Evolutionary conservation across 2,888 invertebrate genomes (phyloP).

Genomic region (Troides helena): DNA sequence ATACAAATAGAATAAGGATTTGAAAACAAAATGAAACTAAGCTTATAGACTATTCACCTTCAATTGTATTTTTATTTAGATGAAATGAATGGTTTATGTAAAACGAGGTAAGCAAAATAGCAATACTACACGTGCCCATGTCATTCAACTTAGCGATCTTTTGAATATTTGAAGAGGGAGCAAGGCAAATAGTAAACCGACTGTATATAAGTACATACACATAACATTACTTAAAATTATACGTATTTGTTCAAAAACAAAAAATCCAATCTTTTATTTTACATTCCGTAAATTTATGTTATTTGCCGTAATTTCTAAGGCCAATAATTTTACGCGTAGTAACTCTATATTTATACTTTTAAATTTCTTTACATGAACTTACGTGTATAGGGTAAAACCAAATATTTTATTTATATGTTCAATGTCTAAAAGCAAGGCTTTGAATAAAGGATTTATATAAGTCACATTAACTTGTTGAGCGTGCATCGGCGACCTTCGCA

Average conservation of each 20-base stretch:
- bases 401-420: background rate
- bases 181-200: slow-evolving; percentile 31
- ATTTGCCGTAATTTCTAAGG: background rate
- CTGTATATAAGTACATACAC: slow-evolving; percentile 13
- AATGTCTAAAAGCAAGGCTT: background rate
- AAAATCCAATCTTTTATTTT: too few species aligned
- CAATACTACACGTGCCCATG: slow-evolving; percentile 42
- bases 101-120: slow-evolving; percentile 37
- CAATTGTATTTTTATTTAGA: slow-evolving; percentile 49
- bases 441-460: background rate
- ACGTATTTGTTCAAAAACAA: too few species aligned
- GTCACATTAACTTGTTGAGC: slow-evolving; percentile 5
- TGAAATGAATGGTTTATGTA: slow-evolving; percentile 42
- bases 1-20: slow-evolving; percentile 30
- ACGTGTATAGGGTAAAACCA: background rate
- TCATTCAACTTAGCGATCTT: slow-evolving; percentile 40
- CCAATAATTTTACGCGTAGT: background rate
- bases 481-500: slow-evolving; percentile 8
- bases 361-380: background rate
- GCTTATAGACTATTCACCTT: slow-evolving; percentile 38
- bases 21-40: slow-evolving; percentile 33
- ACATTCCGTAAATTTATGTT: background rate
- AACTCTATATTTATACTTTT: background rate
- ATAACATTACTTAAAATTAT: too few species aligned
- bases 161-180: slow-evolving; percentile 35